Conservation (phyloP, 2,113 vertebrate genomes). For the Condylura cristata region DNA sequence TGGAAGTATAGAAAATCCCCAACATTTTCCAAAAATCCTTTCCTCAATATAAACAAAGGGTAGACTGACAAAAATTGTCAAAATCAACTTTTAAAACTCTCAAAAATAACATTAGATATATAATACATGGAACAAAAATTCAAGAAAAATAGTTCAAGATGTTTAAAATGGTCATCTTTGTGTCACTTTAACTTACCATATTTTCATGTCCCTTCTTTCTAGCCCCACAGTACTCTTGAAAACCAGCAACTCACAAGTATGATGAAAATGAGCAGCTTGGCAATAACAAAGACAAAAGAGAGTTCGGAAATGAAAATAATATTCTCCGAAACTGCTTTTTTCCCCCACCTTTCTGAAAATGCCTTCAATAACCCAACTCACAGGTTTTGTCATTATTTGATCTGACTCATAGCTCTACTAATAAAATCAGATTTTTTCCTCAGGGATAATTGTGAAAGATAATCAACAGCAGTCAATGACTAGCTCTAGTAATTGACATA, state of each 20-base stretch:
- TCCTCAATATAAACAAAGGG: background rate
- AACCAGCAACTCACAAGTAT: background rate
- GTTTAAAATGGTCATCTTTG: background rate
- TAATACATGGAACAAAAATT: background rate
- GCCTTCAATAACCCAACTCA: background rate
- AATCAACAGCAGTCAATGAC: conserved; percentile 50
- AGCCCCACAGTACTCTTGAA: background rate
- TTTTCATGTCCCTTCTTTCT: background rate
- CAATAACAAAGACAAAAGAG: background rate
- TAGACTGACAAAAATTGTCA: background rate
- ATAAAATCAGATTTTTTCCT: background rate
- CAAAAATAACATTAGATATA: background rate
- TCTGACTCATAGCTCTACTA: background rate
- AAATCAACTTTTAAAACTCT: background rate
- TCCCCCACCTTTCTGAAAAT: background rate
- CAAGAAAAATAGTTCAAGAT: background rate
- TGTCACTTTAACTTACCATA: background rate
- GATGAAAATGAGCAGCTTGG: background rate
- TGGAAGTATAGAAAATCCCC: background rate
- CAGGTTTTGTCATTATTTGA: background rate
- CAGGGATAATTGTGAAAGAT: conserved; percentile 32
- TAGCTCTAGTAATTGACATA: background rate
- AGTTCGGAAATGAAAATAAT: background rate
- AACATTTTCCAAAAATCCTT: background rate
- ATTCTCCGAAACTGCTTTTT: background rate